A percentile compares a stretch with the other conserved stretches of the same genome.
phyloP scores from a whole-genome alignment of 2,888 invertebrate genomes.

The Athripsodes cinereus region DNA sequence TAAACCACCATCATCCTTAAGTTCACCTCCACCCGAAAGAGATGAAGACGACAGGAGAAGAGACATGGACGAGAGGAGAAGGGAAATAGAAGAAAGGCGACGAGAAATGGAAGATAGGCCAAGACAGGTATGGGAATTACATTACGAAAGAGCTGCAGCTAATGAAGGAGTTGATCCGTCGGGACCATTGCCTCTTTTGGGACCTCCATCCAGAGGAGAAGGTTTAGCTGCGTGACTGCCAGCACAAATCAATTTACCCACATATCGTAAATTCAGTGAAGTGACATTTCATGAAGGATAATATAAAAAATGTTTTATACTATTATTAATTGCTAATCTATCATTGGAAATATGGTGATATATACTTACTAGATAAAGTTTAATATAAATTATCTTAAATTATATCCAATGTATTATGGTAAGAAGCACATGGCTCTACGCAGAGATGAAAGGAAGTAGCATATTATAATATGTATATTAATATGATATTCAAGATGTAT shows the following conservation, averaged over 20 bases:
- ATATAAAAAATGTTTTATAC: background rate
- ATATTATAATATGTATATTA: background rate
- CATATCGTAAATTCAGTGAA: slow-evolving; percentile 22
- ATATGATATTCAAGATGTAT: background rate
- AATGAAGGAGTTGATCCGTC: slow-evolving; percentile 31
- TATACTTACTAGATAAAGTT: background rate
- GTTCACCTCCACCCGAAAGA: slow-evolving; percentile 44
- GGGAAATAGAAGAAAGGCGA: slow-evolving; percentile 30
- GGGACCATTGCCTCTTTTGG: slow-evolving; percentile 51
- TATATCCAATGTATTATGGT: background rate
- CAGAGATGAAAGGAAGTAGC: background rate
- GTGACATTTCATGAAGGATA: slow-evolving; percentile 17
- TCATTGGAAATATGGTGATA: slow-evolving; percentile 12
- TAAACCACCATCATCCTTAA: slow-evolving; percentile 45
- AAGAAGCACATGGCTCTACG: too few species aligned
- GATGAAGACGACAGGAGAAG: slow-evolving; percentile 29
- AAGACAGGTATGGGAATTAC: slow-evolving; percentile 40
- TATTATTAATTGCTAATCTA: background rate
- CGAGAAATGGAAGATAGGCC: slow-evolving; percentile 41
- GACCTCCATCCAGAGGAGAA: slow-evolving; percentile 62
- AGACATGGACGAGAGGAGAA: slow-evolving; percentile 28
- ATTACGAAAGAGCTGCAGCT: slow-evolving; percentile 37
- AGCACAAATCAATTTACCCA: slow-evolving; percentile 25
- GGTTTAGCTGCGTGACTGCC: slow-evolving; percentile 67
- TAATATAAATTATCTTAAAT: background rate